A percentile compares a stretch with the other conserved stretches of the same genome.
Conservation (phyloP, 2,113 vertebrate genomes). For the Barnardius zonarius region DNA sequence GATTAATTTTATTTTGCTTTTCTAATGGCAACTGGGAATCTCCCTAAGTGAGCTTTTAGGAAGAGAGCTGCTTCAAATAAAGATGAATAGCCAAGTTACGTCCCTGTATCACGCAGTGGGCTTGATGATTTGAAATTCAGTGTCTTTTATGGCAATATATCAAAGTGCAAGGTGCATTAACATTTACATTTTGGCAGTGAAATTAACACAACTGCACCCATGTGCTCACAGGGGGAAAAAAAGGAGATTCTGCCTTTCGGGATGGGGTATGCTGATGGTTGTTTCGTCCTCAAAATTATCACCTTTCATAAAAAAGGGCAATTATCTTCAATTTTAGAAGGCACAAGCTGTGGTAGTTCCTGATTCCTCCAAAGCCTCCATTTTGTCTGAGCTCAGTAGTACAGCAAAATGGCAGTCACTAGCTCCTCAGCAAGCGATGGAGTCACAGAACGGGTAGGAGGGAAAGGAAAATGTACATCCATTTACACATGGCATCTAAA, state of each 20-base stretch:
- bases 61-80: slow-evolving; percentile 25
- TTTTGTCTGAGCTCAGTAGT: slow-evolving; percentile 46
- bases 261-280: background rate
- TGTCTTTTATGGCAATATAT: slow-evolving; percentile 1
- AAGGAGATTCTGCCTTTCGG: background rate
- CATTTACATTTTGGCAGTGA: background rate
- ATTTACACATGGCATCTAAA: background rate
- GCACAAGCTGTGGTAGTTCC: background rate
- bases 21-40: slow-evolving; percentile 26
- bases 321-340: background rate
- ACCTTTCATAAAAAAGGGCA: background rate
- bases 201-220: background rate
- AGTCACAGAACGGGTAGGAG: background rate
- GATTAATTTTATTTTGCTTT: slow-evolving; percentile 56
- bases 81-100: background rate
- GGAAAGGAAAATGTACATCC: background rate
- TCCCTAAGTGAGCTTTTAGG: slow-evolving; percentile 22
- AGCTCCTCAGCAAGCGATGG: background rate
- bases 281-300: background rate
- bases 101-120: background rate
- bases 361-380: slow-evolving; percentile 27
- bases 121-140: slow-evolving; percentile 27
- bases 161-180: background rate
- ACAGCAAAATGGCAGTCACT: slow-evolving; percentile 30
- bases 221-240: background rate